phyloP scores from a whole-genome alignment of 2,113 vertebrate genomes.

The Catagonus wagneri region DNA sequence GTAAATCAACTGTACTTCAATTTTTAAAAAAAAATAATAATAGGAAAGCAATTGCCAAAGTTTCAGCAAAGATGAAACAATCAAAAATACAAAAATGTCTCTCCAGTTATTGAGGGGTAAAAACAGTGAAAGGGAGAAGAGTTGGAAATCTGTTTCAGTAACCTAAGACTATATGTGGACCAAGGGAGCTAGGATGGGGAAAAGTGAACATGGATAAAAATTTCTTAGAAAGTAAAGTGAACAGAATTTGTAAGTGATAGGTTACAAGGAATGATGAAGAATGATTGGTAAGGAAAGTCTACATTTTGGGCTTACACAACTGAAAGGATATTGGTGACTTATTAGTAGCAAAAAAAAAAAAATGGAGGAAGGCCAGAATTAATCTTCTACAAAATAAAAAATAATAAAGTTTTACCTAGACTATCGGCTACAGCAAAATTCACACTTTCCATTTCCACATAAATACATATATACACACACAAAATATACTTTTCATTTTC shows the following conservation, averaged over 20 bases:
- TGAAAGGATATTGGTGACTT: background rate
- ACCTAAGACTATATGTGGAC: too few relatives aligned
- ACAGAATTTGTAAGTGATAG: background rate
- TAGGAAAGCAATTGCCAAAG: background rate
- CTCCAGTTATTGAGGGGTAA: background rate
- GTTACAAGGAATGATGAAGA: background rate
- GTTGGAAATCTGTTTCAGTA: background rate
- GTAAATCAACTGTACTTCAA: background rate
- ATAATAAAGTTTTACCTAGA: background rate
- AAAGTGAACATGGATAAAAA: background rate
- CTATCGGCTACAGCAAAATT: background rate
- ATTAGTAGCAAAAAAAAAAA: background rate
- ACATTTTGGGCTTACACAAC: background rate
- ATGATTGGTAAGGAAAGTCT: background rate
- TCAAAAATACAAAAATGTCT: background rate
- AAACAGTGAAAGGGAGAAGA: too few relatives aligned
- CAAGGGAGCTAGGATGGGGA: background rate
- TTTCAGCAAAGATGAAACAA: slow-evolving; percentile 1
- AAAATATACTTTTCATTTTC: background rate
- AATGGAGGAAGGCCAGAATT: background rate
- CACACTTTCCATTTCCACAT: background rate
- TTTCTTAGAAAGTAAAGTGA: background rate
- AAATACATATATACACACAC: background rate
- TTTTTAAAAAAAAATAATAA: background rate
- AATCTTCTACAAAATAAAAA: background rate